These are phyloP conservation scores for Sceloporus tristichus DNA, from an alignment of 2,113 vertebrate genomes.

Conservation along the genomic window DNA sequence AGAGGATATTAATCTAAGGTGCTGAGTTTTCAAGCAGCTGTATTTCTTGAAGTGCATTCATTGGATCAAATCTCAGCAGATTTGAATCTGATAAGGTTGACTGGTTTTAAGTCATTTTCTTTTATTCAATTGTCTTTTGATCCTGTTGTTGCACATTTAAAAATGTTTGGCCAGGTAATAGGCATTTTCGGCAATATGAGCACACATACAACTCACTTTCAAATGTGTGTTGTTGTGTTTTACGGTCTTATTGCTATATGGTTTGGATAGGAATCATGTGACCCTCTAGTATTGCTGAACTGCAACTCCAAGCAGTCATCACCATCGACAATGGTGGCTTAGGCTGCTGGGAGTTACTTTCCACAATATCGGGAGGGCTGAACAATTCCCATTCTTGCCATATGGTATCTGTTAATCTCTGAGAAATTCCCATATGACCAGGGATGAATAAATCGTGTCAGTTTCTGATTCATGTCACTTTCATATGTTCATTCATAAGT, in stretches of 20 bases:
- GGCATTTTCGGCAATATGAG: neutral
- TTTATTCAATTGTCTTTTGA: neutral
- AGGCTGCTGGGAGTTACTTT: too few relatives aligned
- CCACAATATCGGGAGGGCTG: too few relatives aligned
- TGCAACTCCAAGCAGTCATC: too few relatives aligned
- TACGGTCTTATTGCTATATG: neutral
- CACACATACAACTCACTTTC: neutral
- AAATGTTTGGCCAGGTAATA: neutral
- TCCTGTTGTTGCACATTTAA: neutral
- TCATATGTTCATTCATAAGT: neutral
- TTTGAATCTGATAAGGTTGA: slow-evolving; percentile 11
- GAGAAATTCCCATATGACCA: neutral
- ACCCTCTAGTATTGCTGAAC: too few relatives aligned
- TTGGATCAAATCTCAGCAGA: slow-evolving; percentile 3
- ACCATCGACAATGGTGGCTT: too few relatives aligned
- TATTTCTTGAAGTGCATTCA: slow-evolving; percentile 24
- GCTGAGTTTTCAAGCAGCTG: slow-evolving; percentile 35
- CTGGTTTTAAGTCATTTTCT: neutral
- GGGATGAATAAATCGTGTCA: neutral
- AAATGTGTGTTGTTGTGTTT: neutral
- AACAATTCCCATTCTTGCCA: neutral
- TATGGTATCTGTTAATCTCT: neutral
- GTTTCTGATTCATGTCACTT: neutral
- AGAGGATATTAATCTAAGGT: slow-evolving; percentile 18
- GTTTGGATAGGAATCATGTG: too few relatives aligned